Evolutionary conservation across 2,113 vertebrate species (phyloP), one percentile per base, ranked within the genome.

Genomic region (Platichthys flesus): DNA sequence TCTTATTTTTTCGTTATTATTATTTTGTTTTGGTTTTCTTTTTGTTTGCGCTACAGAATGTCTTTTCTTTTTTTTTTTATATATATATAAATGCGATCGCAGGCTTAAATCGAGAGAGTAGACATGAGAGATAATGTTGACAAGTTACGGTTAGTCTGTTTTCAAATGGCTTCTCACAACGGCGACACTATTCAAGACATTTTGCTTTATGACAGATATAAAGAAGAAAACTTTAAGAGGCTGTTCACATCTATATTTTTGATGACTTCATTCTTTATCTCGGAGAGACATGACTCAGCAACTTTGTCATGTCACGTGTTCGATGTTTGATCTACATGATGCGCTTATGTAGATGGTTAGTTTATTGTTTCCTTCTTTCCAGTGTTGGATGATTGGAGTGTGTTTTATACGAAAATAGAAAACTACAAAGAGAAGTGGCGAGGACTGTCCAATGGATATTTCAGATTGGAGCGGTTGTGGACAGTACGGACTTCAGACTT

Each of bases 191-290:
- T 89, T 84, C 71, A 90, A 85, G 84, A 90, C 82, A 84, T 84
- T 90, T 88, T 82, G 72, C 86, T 88, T 85, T 76, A 81, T n/a
- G 60, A 86, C 77, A 78, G 67, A 86, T 69, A 68, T 67, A n/a
- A 63, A 73, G 55, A 67, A 54, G 56, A 63, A 78, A 90, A 83
- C 84, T 82, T 67, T 67, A 66, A 78, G 82, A 93, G 74, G 93
- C 91, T 91, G 88, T 90, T 93, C 88, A 86, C 85, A 85, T 89
- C 77, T 91, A 80, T 92, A 86, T 93, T 91, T 93, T 92, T 93
- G 76, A 92, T 87, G 77, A 86, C 71, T 77, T 92, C 79, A 81
- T 88, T 61, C 59, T 86, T 80, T 67, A 76, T 74, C 68, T 70
- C 82, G 84, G 73, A 16, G 67, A 84, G 67, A 84, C 76, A 58